A percentile compares a stretch with the other conserved stretches of the same genome.
phyloP scores from a whole-genome alignment of 2,888 invertebrate genomes.

The Onchidella celtica region DNA sequence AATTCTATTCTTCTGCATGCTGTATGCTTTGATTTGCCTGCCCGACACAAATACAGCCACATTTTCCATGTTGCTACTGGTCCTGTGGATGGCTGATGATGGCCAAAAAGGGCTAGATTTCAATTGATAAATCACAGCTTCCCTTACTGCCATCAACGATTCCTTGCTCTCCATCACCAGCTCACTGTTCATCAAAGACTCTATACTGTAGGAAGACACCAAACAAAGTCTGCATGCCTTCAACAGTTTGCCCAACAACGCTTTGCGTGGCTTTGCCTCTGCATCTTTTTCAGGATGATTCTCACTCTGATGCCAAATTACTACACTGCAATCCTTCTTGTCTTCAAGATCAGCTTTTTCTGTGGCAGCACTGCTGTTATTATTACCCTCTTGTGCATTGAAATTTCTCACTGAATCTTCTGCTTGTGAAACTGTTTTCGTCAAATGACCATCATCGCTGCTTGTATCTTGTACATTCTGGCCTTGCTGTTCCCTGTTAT shows the following conservation, averaged over 20 bases:
- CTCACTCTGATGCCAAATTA: too few relatives aligned
- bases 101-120: constrained; percentile 11
- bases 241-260: background rate
- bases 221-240: constrained; percentile 16
- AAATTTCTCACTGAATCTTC: background rate
- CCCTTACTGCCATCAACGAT: background rate
- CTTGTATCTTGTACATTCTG: background rate
- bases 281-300: background rate
- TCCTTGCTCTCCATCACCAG: constrained; percentile 16
- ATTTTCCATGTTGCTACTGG: background rate
- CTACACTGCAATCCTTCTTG: background rate
- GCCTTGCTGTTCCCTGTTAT: background rate
- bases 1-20: background rate
- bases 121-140: constrained; percentile 12
- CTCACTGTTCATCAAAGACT: constrained; percentile 2
- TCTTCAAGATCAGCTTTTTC: background rate
- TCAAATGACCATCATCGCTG: background rate
- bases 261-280: background rate
- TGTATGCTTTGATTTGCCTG: background rate
- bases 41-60: constrained; percentile 8
- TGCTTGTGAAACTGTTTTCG: background rate
- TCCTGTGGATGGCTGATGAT: background rate
- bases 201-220: constrained; percentile 11
- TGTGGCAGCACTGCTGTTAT: background rate
- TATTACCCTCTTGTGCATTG: background rate